Evolutionary conservation across 2,113 vertebrate species (phyloP).

Genomic region (Trichechus manatus): DNA sequence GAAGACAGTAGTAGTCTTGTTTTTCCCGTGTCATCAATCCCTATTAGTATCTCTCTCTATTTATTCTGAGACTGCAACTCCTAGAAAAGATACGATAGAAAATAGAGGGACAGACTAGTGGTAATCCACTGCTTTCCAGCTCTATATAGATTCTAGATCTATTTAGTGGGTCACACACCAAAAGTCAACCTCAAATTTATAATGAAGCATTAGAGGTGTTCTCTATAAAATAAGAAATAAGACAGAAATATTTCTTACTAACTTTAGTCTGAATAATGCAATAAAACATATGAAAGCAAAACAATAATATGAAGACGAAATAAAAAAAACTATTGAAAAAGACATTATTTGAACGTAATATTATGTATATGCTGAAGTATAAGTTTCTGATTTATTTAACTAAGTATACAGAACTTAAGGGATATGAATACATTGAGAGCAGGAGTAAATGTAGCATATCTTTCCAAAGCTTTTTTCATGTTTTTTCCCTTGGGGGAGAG

Average conservation of each 20-base stretch:
- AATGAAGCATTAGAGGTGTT: neutral
- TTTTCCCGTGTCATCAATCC: neutral
- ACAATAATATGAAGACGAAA: neutral
- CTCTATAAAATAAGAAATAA: slow-evolving; percentile 14
- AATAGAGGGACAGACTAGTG: neutral
- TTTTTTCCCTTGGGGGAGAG: neutral
- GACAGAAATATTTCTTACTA: slow-evolving; percentile 10
- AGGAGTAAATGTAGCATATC: neutral
- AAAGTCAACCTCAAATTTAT: neutral
- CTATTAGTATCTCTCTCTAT: neutral
- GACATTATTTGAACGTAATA: neutral
- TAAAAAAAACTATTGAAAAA: neutral
- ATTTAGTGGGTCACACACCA: too few relatives aligned
- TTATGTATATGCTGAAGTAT: neutral
- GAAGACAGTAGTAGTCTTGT: neutral
- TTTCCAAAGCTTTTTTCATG: slow-evolving; percentile 23
- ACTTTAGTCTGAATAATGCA: neutral
- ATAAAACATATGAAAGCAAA: neutral
- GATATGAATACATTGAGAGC: neutral
- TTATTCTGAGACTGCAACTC: neutral
- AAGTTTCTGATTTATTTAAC: neutral
- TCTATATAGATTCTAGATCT: neutral
- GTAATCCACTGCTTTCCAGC: neutral
- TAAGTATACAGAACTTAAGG: neutral
- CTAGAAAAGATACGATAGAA: neutral